Percentiles rank a stretch among this genome's conserved stretches.
Conservation (phyloP, 2,113 vertebrate genomes). For the Baryphthengus martii region DNA sequence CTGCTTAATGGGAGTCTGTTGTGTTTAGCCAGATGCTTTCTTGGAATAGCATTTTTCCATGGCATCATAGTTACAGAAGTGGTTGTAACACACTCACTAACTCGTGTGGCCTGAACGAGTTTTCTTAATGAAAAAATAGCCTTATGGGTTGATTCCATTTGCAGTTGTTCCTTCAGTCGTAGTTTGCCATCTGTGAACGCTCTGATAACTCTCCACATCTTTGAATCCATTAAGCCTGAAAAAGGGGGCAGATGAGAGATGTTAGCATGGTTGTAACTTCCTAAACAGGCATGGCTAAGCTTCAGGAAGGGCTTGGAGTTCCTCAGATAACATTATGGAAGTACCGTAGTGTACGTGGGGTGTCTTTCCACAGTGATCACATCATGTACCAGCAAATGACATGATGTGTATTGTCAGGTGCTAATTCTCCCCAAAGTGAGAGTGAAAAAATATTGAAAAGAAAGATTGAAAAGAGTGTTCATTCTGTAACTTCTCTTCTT, state of each 20-base stretch:
- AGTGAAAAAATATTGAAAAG: background rate
- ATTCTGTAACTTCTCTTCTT: background rate
- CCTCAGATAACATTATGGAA: background rate
- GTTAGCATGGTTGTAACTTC: accelerated
- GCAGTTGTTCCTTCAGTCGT: background rate
- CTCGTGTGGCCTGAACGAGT: background rate
- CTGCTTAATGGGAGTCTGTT: conserved; percentile 45
- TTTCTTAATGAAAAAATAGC: conserved; percentile 11
- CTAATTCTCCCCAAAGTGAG: background rate
- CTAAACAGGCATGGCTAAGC: background rate
- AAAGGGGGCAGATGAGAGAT: background rate
- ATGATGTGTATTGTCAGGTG: background rate
- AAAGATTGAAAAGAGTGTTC: background rate
- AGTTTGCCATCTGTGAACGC: background rate
- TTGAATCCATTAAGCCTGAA: background rate
- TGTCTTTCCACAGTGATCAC: background rate
- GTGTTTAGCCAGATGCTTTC: conserved; percentile 63
- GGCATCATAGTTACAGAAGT: conserved; percentile 60
- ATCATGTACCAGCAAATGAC: background rate
- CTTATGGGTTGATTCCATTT: background rate
- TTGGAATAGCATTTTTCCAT: conserved; percentile 69
- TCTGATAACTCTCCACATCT: background rate
- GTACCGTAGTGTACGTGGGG: accelerated
- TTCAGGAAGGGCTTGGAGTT: background rate
- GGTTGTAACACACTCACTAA: background rate